Evolutionary conservation across 1,140 invertebrate species (phyloP), one percentile per base, ranked within the genome.

Genomic region (Lanistes nyassanus): DNA sequence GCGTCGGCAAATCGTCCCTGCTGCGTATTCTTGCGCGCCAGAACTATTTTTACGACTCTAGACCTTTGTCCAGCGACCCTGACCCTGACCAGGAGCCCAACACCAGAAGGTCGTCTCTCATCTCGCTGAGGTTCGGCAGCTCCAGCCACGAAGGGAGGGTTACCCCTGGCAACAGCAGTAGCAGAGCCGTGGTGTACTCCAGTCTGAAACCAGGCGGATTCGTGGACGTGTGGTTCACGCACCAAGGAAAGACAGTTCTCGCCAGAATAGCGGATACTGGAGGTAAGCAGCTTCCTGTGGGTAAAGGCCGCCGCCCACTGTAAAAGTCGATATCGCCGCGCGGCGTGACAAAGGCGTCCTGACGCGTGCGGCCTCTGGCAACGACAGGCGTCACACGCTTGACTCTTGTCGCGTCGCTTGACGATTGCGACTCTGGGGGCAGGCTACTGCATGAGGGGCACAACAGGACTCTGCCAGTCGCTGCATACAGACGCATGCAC

Each of bases 221-320:
- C 37, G 70, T 72, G 34, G 70, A 72, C 23, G 70, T 72, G 70
- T 55, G 60, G 70, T 72, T 72, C 70, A 72, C 55, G 11, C 70
- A 72, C 70, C 70, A 72, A 0, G 55, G 60, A 19, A 72, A 42
- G 37, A 29, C 55, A 4, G 56, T 72, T 4, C 34, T 72, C 55
- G 70, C 70, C 70, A 72, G 56, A 37, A 72, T 72, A 2, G 70
- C 70, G 4, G 70, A 72, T 55, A 72, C 70, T 60, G 70, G 70
- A n/a, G 70, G 70, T 72, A 26, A 42, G 70, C 56, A 19, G 23
- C 3, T 4, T 51, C 36, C 13, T 36, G 39, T 47, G 66, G n/a
- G n/a, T n/a, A n/a, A n/a, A n/a, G n/a, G n/a, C n/a, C n/a, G n/a
- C n/a, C n/a, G n/a, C n/a, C n/a, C n/a, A n/a, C n/a, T n/a, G n/a